phyloP scores from a whole-genome alignment of 30 jellyfish, hydroid and myxozoan species.

The Calvadosia cruxmelitensis region DNA sequence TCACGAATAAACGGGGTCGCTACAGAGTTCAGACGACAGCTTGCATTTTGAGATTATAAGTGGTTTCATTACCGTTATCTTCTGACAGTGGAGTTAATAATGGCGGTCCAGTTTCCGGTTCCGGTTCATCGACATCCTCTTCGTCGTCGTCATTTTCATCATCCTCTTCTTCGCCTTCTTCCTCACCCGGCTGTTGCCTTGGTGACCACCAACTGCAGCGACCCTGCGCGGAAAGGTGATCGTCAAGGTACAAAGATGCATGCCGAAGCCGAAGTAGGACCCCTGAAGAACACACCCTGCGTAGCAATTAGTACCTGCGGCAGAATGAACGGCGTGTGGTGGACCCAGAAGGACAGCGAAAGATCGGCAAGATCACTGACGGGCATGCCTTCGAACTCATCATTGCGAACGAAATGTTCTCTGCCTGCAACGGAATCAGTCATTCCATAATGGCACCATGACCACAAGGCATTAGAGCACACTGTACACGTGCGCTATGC shows the following conservation, averaged over 20 bases:
- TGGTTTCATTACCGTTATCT: slow-evolving; percentile 80
- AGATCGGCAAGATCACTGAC: slow-evolving; percentile 83
- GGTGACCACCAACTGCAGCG: slow-evolving; percentile 72
- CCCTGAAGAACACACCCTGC: too few species aligned
- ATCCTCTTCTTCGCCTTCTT: slow-evolving; percentile 68
- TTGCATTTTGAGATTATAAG: too few species aligned
- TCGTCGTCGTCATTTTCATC: slow-evolving; percentile 91
- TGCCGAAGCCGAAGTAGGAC: too few species aligned
- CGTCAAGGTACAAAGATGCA: too few species aligned
- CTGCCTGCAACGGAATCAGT: slow-evolving; percentile 55
- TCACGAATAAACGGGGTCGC: too few species aligned
- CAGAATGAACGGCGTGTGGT: slow-evolving; percentile 59
- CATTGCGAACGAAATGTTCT: slow-evolving; percentile 47
- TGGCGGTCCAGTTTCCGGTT: slow-evolving; percentile 90
- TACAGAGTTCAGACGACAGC: too few species aligned
- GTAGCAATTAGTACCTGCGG: too few species aligned
- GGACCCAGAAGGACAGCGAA: slow-evolving; percentile 84
- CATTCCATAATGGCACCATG: too few species aligned
- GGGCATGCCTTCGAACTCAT: slow-evolving; percentile 89
- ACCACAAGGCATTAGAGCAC: too few species aligned
- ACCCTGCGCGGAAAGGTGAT: too few species aligned
- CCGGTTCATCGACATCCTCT: slow-evolving; percentile 82
- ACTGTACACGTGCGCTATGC: too few species aligned
- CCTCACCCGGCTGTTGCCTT: slow-evolving; percentile 18
- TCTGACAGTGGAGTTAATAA: slow-evolving; percentile 94